Conservation (phyloP, 2,113 vertebrate genomes). For the Onychorhynchus coronatus region DNA sequence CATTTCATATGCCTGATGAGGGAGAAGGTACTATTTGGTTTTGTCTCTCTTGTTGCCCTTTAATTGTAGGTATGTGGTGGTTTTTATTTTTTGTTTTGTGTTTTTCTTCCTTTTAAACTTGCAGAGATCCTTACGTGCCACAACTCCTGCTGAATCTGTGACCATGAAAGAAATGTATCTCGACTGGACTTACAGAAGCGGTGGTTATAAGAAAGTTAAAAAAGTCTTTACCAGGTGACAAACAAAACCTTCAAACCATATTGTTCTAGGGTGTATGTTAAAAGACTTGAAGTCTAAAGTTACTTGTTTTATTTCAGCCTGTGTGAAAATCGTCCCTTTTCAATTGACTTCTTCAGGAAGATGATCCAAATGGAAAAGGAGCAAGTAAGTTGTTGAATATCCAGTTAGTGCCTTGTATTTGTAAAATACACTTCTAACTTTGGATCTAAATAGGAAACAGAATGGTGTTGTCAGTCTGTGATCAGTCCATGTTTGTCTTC, state of each 20-base stretch:
- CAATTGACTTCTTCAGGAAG: slow-evolving; percentile 86
- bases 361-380: slow-evolving; percentile 94
- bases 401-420: neutral
- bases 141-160: slow-evolving; percentile 73
- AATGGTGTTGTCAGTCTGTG: neutral
- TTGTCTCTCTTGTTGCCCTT: neutral
- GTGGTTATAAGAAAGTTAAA: slow-evolving; percentile 87
- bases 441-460: neutral
- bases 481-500: neutral
- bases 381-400: slow-evolving; percentile 79
- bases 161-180: slow-evolving; percentile 89
- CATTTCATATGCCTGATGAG: neutral
- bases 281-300: neutral
- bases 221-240: slow-evolving; percentile 87
- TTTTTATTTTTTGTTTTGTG: neutral
- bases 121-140: slow-evolving; percentile 82
- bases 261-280: neutral
- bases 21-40: neutral
- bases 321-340: slow-evolving; percentile 86
- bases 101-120: neutral
- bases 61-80: neutral
- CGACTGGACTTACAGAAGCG: slow-evolving; percentile 84
- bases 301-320: slow-evolving; percentile 73
- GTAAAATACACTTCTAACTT: neutral
- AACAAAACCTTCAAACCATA: neutral